Percentiles rank a stretch among this genome's conserved stretches.
Conservation (phyloP, 1,140 invertebrate species). For the Planococcus citri region DNA sequence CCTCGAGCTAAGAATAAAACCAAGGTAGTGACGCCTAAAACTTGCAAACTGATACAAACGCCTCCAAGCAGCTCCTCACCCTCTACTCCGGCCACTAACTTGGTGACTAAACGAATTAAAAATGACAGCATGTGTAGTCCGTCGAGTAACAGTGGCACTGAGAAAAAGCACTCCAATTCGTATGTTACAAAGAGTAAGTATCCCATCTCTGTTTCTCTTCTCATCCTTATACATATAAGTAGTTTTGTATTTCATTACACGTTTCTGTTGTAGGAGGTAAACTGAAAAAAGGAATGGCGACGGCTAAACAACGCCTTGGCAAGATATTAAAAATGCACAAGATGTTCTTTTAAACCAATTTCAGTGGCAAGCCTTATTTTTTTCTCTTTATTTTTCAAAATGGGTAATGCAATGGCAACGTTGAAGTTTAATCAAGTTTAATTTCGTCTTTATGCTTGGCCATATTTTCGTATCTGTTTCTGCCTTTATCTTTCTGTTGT, state of each 20-base stretch:
- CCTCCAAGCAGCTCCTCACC: background rate
- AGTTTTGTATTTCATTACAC: background rate
- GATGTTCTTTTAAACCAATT: slow-evolving; percentile 40
- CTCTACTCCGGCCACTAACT: background rate
- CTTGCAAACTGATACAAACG: slow-evolving; percentile 12
- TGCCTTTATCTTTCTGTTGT: background rate
- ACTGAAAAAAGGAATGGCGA: slow-evolving; percentile 81
- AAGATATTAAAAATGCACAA: slow-evolving; percentile 82
- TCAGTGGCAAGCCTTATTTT: too few species aligned
- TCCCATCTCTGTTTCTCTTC: background rate
- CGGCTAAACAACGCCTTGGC: slow-evolving; percentile 76
- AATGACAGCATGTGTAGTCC: background rate
- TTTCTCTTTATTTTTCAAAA: too few species aligned
- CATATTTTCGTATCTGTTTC: background rate
- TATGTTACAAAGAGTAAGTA: slow-evolving; percentile 5
- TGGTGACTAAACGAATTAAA: background rate
- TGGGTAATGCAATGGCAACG: background rate
- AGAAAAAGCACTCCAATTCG: background rate
- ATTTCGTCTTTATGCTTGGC: background rate
- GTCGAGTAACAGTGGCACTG: background rate
- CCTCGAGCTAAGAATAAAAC: background rate
- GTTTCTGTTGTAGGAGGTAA: slow-evolving; percentile 42
- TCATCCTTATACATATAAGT: background rate
- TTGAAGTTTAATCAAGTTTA: background rate
- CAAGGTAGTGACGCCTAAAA: background rate